Base-by-base conservation (phyloP, 2,888 invertebrate genomes). In the Syritta pipiens region DNA sequence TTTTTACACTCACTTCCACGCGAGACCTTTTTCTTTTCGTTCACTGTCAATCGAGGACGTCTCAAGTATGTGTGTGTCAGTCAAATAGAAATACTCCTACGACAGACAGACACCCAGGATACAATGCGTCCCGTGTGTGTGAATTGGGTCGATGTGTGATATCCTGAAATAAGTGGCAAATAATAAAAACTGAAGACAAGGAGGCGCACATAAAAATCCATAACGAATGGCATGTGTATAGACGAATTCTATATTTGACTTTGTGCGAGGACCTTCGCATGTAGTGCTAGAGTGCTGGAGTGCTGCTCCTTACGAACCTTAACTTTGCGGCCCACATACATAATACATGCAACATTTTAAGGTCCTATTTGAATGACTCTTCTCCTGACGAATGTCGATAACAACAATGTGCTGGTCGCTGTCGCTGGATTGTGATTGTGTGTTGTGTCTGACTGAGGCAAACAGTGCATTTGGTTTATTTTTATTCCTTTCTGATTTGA, bases 61-160 rank as follows among this genome's bases (percentile, higher is more conserved):
- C 28, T 55, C 42, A 69, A 55, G 32, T 55, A 44, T 9, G 22
- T 1, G 10, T 37, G 62, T 60, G 26, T 48, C 9, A 28, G 14
- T 55, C 20, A 5, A 4, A 10, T n/a, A 14, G 12, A 32, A 2
- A 4, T n/a, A 5, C n/a, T n/a, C 1, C 35, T 12, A 35, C 32
- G 32, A 44, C 4, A 22, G 32, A 26, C 10, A 24, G 22, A 20
- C 2, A n/a, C 5, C 6, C 4, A n/a, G 44, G 24, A 46, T 12
- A 10, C 22, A 22, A 4, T 44, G 19, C 12, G 35, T 26, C 32
- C 32, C 19, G 20, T 2, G 5, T 9, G 2, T 51, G 42, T 40
- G 57, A 71, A 77, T 71, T 71, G 63, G 76, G 51, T 65, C 76
- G 63, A 63, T 71, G 63, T 46, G 42, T 76, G 57, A 59, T 65